Base-by-base conservation (phyloP, 2,797 vertebrate genomes). In the Enteromius thamalakanensis region DNA sequence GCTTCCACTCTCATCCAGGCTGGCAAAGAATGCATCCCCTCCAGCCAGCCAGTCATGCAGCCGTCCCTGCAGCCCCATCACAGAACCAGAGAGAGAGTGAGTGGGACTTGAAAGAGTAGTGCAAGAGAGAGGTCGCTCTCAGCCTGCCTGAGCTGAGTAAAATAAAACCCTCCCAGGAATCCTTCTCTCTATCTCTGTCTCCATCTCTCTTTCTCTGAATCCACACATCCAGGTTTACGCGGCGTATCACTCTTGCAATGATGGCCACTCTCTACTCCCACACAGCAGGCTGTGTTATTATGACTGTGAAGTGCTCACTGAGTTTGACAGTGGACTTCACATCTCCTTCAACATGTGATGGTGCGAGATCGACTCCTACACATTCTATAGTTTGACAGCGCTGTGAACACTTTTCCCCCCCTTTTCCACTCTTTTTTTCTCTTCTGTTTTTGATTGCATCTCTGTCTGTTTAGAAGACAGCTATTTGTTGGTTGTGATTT, bases 91-190 rank as follows among this genome's bases (percentile, higher is more conserved):
- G 26, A 87, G 91, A 87, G 89, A 77, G 89, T 92, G 94, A 94
- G 94, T 95, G 93, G 94, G 94, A 94, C 94, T 94, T 94, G 85
- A 94, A 93, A 94, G 92, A 91, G 89, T 92, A 93, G 90, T 90
- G 83, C 88, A 81, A 88, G 90, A 91, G 91, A 93, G 91, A 94
- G 93, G 94, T 94, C 93, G 90, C 91, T 90, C 89, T 90, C 92
- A 88, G 89, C 93, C 92, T 92, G 80, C 87, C 89, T 89, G 87
- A 90, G 85, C 88, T 78, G 83, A 82, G 90, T 89, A 80, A 51
- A 90, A 82, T 79, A 81, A 86, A 84, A 86, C 64, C 79, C 60
- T 87, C 90, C 83, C 85, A 87, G 88, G 91, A 88, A 89, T 79
- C 53, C 67, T 29, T 79, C 72, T 47, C 75, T 76, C 14, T n/a